Evolutionary conservation across 2,888 invertebrate species (phyloP).

Genomic region (Parnassius apollo): DNA sequence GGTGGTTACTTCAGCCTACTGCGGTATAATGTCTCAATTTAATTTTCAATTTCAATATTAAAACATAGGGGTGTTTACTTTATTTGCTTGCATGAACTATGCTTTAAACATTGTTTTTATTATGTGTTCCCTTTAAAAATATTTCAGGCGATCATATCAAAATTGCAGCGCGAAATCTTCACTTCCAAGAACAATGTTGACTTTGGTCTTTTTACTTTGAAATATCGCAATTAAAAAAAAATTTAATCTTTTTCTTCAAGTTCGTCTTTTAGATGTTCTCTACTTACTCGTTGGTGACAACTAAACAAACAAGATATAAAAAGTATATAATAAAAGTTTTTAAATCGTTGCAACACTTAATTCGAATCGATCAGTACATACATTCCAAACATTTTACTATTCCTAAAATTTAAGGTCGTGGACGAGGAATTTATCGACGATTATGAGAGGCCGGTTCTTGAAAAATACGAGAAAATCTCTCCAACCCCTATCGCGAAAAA

Average conservation of each 20-base stretch:
- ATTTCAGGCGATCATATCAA: no score
- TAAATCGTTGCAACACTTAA: background rate
- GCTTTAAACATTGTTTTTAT: no score
- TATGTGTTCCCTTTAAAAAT: no score
- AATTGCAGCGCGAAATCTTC: no score
- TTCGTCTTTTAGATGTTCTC: no score
- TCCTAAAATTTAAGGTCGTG: conserved; percentile 55
- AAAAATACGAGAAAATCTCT: conserved; percentile 84
- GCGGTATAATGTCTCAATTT: background rate
- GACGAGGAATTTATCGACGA: conserved; percentile 82
- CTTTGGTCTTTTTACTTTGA: no score
- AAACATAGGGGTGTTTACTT: background rate
- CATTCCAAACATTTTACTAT: background rate
- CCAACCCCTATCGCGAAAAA: conserved; percentile 75
- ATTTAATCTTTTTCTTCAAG: no score
- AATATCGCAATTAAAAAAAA: no score
- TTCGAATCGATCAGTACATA: background rate
- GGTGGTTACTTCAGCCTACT: background rate
- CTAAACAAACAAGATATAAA: no score
- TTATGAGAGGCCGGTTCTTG: conserved; percentile 88
- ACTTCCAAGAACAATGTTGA: no score
- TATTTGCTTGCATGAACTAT: background rate
- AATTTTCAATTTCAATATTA: background rate
- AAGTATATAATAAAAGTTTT: no score
- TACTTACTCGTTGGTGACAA: no score